Percentiles rank a stretch among this genome's conserved stretches.
These are phyloP conservation scores for Pseudoips prasinana DNA, from an alignment of 2,888 invertebrate species.

Conservation along the genomic window DNA sequence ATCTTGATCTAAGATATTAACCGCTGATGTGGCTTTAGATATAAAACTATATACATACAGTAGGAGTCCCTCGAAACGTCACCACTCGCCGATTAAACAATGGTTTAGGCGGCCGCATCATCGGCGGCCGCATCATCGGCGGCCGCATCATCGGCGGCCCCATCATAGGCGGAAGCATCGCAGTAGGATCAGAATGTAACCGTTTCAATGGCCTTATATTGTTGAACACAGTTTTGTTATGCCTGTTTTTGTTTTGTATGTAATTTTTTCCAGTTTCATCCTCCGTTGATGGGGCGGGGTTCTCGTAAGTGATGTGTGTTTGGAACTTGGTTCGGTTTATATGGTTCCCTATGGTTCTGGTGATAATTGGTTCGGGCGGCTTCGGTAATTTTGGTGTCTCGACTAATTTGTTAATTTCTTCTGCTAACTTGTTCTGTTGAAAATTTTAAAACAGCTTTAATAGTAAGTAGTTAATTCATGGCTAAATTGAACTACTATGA, in stretches of 20 bases:
- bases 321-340: constrained; percentile 1
- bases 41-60: constrained; percentile 40
- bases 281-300: neutral
- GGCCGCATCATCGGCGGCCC: constrained; percentile 5
- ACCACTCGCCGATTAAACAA: constrained; percentile 22
- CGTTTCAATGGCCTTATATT: neutral
- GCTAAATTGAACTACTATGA: too few relatives aligned
- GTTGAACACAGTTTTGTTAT: neutral
- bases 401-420: constrained; percentile 19
- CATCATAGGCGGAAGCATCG: neutral
- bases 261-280: too few relatives aligned
- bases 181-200: neutral
- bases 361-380: too few relatives aligned
- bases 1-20: too few relatives aligned
- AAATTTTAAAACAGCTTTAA: neutral
- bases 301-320: neutral
- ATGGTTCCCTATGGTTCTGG: constrained; percentile 33
- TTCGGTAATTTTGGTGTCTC: neutral
- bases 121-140: constrained; percentile 4
- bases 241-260: neutral
- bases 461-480: too few relatives aligned
- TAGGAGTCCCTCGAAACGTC: constrained; percentile 21
- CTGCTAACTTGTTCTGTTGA: constrained; percentile 24
- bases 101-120: constrained; percentile 3
- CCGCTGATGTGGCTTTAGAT: too few relatives aligned